Base-by-base conservation (phyloP, 2,113 vertebrate species). In the Rana temporaria region DNA sequence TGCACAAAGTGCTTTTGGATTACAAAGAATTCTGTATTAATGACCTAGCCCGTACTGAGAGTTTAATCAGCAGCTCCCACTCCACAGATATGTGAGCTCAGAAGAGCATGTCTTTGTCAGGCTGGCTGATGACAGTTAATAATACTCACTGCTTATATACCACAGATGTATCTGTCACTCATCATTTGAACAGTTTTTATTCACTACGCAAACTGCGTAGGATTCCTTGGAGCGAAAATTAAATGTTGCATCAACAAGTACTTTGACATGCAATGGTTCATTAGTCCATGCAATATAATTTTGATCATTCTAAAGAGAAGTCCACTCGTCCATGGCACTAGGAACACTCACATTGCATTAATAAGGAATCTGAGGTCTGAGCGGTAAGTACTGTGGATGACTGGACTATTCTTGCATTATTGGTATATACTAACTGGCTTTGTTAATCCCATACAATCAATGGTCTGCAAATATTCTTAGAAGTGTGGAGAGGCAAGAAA, bases 1-100 rank as follows among this genome's bases (percentile, higher is more conserved):
- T 82, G 52, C n/a, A 22, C 30, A 74, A 57, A 53, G 64, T 76
- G 71, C 71, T 74, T 67, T 48, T 66, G 22, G 71, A 82, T 82
- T 75, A 82, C 63, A 68, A 48, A 75, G 62, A 60, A 68, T 42
- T 8, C 15, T 38, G 71, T 56, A 68, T 82, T 76, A 59, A 60
- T 75, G 71, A 68, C 53, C 71, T 20, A 19, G 53, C 17, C 72
- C 52, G 62, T 66, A 67, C 19, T 38, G 78, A 70, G 56, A 65
- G 72, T 68, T 82, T 65, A 73, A 81, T 34, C 79, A 81, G 48
- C 18, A 34, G 26, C 19, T 82, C 62, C 70, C 32, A 74, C 30
- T 67, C 52, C 48, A 38, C 60, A 74, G 66, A 70, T 79, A 79
- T 42, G 65, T 22, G 66, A 69, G 30, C 30, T 18, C 55, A 80